Evolutionary conservation across 1,140 invertebrate genomes (phyloP), one percentile per base, ranked within the genome.

Genomic region (Doryteuthis pealeii): DNA sequence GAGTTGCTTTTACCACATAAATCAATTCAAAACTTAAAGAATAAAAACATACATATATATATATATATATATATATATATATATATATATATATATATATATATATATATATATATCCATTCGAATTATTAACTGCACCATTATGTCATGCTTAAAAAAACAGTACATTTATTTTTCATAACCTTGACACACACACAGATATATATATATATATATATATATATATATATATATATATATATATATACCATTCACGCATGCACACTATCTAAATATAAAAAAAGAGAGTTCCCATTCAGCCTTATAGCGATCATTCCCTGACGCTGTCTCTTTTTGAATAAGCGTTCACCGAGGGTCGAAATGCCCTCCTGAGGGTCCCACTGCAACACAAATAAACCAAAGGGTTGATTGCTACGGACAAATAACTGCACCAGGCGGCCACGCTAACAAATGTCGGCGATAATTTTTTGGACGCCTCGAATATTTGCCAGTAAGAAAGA

Each of bases 351-450:
- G 74, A 72, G 1, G 76, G 70, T 26, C 75, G 49, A 26, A 76
- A 75, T 10, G 68, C 43, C 40, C 45, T 71, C 30, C 75, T 62
- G 3, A 71, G 18, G 12, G 75, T 35, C 12, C 80, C 78, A 2
- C 76, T 69, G 12, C 68, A 71, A 28, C 75, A 43, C 31, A 83
- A 73, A 67, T 81, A 84, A 14, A 80, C 75, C 10, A 85, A 14
- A 18, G 84, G 84, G 70, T 82, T 83, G 15, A 84, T 12, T 18
- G 78, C 82, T 45, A 84, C 79, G 70, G 84, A 81, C 3, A 74
- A 74, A 74, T 83, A 83, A 3, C 78, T 80, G 32, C 83, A 62
- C 80, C 82, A 83, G 1, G 84, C 79, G 26, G 81, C 72, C 2
- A 79, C 71, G 31, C 80, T 79, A 12, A 84, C 73, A 35, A 81